A percentile compares a stretch with the other conserved stretches of the same genome.
phyloP scores from a whole-genome alignment of 2,113 vertebrate species.

The Clarias macrocephalus region DNA sequence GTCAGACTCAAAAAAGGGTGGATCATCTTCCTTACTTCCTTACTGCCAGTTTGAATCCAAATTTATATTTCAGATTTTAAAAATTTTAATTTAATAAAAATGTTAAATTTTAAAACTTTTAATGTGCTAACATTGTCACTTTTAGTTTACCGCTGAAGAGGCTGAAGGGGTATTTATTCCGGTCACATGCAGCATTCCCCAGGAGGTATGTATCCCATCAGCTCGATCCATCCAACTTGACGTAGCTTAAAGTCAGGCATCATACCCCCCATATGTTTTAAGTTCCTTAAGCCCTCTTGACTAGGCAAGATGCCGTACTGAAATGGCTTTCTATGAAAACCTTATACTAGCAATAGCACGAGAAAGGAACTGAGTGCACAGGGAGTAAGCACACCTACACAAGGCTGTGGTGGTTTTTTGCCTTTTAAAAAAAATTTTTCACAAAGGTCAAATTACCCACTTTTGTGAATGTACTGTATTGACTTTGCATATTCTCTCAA shows the following conservation, averaged over 20 bases:
- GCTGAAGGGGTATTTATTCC: not conserved
- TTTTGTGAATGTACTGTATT: not conserved
- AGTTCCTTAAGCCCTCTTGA: not conserved
- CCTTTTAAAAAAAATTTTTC: not conserved
- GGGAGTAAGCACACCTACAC: not conserved
- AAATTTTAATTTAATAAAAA: too few species aligned
- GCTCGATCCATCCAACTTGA: not conserved
- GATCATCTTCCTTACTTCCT: not conserved
- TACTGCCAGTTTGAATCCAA: not conserved
- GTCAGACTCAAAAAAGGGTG: not conserved
- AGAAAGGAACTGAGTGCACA: not conserved
- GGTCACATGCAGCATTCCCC: not conserved
- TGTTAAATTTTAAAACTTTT: too few species aligned
- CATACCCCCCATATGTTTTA: not conserved
- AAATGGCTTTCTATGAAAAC: not conserved
- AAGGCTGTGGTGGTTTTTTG: not conserved
- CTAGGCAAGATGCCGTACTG: not conserved
- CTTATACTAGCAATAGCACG: not conserved
- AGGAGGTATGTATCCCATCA: not conserved
- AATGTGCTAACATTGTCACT: not conserved
- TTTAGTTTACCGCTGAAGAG: not conserved
- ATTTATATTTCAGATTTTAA: not conserved
- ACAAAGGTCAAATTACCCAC: not conserved
- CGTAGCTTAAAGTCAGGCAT: not conserved
- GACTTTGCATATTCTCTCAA: not conserved